Base-by-base conservation (phyloP, 2,797 vertebrate species). In the Channa striata region DNA sequence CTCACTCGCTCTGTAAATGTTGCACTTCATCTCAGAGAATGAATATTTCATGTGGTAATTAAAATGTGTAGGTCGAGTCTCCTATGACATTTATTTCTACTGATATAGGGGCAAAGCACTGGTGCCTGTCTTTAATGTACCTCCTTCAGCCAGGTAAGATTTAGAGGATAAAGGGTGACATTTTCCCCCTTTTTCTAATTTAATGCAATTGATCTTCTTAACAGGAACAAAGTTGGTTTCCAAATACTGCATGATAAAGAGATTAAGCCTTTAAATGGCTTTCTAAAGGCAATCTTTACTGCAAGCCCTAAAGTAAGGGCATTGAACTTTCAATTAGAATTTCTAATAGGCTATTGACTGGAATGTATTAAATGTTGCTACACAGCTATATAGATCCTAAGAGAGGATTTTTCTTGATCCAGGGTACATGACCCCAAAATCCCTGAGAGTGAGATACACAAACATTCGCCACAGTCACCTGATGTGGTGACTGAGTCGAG, bases 291-390 rank as follows among this genome's bases (percentile, higher is more conserved):
- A 95, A 94, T 96, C 95, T 96, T 95, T 93, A 95, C 94, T 95
- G 94, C 95, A 90, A 93, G 93, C 92, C 93, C 93, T 91, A 91
- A 93, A 93, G 93, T 93, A 90, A 89, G 92, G 93, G 91, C 95
- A 97, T 96, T 96, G 95, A 97, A 96, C 96, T 95, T 96, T 95
- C 95, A 96, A 96, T 97, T 97, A 96, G 96, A 97, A 97, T 97
- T 96, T 96, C 96, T 97, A 97, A 97, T 96, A 94, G 94, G 83
- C 94, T 97, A 97, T 97, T 96, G 96, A 97, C 95, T 95, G 93
- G 95, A 96, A 96, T 96, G 94, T 94, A 95, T 96, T 95, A 96
- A 96, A 96, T 95, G 94, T 95, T 95, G 94, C 95, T 93, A 92
- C 92, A 88, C 94, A 90, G 92, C 93, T 94, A 89, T 94, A 93